phyloP scores from a whole-genome alignment of 2,113 vertebrate genomes.

The Brachirus orientalis region DNA sequence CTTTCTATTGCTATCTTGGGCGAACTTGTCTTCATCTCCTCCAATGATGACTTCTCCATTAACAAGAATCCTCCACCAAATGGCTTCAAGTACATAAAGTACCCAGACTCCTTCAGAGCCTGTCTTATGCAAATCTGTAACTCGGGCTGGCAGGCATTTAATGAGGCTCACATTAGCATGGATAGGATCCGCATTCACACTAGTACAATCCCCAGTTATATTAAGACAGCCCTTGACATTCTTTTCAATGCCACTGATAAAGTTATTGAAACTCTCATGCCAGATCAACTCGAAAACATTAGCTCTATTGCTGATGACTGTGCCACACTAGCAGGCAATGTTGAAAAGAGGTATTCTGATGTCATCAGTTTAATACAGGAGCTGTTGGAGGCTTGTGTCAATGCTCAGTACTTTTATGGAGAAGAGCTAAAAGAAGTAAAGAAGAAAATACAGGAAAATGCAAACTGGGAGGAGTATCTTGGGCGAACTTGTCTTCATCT shows the following conservation, averaged over 20 bases:
- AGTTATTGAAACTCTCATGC: not conserved
- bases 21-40: not conserved
- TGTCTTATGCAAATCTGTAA: slow-evolving; percentile 6
- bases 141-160: not conserved
- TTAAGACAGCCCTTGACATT: not conserved
- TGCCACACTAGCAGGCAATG: not conserved
- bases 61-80: not conserved
- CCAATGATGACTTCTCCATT: not conserved
- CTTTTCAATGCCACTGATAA: not conserved
- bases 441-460: not conserved
- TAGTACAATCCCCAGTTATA: not conserved
- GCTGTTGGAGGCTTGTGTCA: slow-evolving; percentile 4
- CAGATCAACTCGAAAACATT: slow-evolving; percentile 3
- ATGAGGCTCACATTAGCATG: not conserved
- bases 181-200: slow-evolving; percentile 2
- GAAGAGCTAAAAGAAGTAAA: not conserved
- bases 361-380: not conserved
- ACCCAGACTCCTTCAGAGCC: slow-evolving; percentile 11
- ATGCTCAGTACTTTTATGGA: not conserved
- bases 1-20: not conserved
- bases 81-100: not conserved
- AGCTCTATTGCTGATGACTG: not conserved
- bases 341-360: not conserved
- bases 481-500: no score
- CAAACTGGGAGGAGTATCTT: no score